Conservation (phyloP, 1,140 invertebrate genomes). For the Luehdorfia chinensis region DNA sequence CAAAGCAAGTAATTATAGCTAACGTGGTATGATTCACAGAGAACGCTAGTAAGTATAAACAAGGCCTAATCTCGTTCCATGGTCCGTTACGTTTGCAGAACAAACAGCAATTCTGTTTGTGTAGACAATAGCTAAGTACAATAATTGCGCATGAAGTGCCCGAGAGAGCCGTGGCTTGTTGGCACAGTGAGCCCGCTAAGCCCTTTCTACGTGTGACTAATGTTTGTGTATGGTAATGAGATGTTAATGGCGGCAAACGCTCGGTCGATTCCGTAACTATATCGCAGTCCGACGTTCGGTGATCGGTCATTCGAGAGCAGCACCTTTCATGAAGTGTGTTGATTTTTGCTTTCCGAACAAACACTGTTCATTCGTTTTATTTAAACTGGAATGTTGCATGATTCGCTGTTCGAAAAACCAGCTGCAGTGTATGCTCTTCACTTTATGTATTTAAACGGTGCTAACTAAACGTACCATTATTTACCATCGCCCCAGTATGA, state of each 20-base stretch:
- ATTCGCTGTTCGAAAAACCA: constrained; percentile 26
- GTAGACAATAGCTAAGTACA: constrained; percentile 66
- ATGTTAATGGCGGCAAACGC: constrained; percentile 58
- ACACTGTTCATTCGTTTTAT: constrained; percentile 32
- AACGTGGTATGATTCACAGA: constrained; percentile 30
- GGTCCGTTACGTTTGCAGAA: constrained; percentile 64
- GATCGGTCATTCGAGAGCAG: constrained; percentile 45
- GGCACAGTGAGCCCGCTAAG: constrained; percentile 50
- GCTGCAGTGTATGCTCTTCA: not conserved
- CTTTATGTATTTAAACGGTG: constrained; percentile 8
- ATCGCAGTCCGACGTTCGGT: constrained; percentile 47
- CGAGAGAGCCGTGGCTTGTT: constrained; percentile 44
- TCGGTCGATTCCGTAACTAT: constrained; percentile 49
- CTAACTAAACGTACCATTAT: not conserved
- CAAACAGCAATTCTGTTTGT: constrained; percentile 56
- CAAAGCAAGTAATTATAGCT: not conserved
- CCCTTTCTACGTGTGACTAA: constrained; percentile 59
- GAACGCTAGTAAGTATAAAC: constrained; percentile 50
- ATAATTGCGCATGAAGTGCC: constrained; percentile 63
- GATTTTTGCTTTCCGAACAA: constrained; percentile 60
- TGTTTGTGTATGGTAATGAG: constrained; percentile 71
- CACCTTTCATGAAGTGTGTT: constrained; percentile 41
- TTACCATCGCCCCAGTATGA: too few relatives aligned
- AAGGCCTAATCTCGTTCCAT: constrained; percentile 60
- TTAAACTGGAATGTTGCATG: too few relatives aligned